Evolutionary conservation across 2,113 vertebrate species (phyloP).

Genomic region (Tylochromis polylepis): DNA sequence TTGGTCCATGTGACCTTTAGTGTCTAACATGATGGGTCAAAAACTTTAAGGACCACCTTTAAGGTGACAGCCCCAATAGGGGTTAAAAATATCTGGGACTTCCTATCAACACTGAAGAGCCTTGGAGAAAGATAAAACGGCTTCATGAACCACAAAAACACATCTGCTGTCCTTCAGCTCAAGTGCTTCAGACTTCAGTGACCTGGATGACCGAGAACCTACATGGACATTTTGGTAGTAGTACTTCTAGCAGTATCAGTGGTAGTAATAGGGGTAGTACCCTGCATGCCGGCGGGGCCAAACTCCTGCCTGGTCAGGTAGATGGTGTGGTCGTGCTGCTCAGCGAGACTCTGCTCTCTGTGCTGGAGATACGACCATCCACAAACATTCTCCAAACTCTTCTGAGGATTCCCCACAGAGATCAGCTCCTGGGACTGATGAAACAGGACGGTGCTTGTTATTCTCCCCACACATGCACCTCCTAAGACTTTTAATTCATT

Average conservation of each 20-base stretch:
- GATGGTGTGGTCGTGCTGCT: conserved; percentile 93
- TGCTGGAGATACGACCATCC: conserved; percentile 94
- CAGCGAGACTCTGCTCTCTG: conserved; percentile 80
- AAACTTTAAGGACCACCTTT: not conserved
- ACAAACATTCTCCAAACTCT: conserved; percentile 94
- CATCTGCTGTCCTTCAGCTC: too few species aligned
- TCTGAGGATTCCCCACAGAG: conserved; percentile 89
- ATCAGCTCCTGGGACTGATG: conserved; percentile 80
- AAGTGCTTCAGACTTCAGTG: not conserved
- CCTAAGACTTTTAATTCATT: too few species aligned
- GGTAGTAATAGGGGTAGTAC: not conserved
- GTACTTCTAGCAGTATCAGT: not conserved
- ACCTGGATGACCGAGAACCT: not conserved
- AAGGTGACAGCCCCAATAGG: not conserved
- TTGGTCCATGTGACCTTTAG: too few species aligned
- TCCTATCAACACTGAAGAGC: not conserved
- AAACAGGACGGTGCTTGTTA: not conserved
- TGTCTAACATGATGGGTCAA: too few species aligned
- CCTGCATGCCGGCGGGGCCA: conserved; percentile 92
- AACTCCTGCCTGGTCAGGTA: conserved; percentile 96
- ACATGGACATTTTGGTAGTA: not conserved
- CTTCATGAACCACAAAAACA: too few species aligned
- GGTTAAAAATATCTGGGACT: not conserved
- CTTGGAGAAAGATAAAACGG: too few species aligned
- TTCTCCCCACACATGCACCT: not conserved